Evolutionary conservation across 2,888 invertebrate species (phyloP), one percentile per base, ranked within the genome.

Genomic region (Punctoribates punctum): DNA sequence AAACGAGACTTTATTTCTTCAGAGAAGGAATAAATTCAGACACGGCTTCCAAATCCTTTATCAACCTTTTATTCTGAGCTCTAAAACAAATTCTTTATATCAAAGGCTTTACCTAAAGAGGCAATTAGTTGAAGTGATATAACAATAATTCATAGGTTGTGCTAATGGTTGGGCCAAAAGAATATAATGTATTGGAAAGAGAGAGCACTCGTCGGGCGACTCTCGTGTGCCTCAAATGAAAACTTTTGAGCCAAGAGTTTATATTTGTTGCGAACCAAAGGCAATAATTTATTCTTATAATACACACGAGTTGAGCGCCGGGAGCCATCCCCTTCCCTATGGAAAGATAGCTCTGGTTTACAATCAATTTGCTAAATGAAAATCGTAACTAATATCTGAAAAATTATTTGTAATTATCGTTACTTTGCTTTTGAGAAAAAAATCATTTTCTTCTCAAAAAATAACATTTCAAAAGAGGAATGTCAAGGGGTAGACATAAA

Each of bases 311-410:
- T 57, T 57, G 25, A 57, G 57, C 25, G 57, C 57, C 57, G 9
- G 57, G 25, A 57, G 57, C 57, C 3, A 34, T 34, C 34, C n/a
- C 20, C 54, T 25, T n/a, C 15, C 25, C 23, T 6, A 25, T 34
- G 34, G 62, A 65, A 65, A 34, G 34, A 34, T 65, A 65, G 62
- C 62, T 8, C 62, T 34, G 34, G 29, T 65, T 65, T 57, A 48
- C 57, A 65, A 65, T 65, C 62, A 65, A 65, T 65, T 34, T 65
- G 34, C 29, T 65, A 65, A 29, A 57, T 9, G 17, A 57, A 65
- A 65, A 29, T 34, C 29, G 34, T 65, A 65, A 65, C 62, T 65
- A 65, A 60, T 60, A 60, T 60, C 62, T 65, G 62, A 29, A 34
- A 65, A 65, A 65, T 65, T 65, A 65, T 65, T 65, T 34, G 5